phyloP scores from a whole-genome alignment of 2,113 vertebrate species.

The Phalacrocorax carbo region DNA sequence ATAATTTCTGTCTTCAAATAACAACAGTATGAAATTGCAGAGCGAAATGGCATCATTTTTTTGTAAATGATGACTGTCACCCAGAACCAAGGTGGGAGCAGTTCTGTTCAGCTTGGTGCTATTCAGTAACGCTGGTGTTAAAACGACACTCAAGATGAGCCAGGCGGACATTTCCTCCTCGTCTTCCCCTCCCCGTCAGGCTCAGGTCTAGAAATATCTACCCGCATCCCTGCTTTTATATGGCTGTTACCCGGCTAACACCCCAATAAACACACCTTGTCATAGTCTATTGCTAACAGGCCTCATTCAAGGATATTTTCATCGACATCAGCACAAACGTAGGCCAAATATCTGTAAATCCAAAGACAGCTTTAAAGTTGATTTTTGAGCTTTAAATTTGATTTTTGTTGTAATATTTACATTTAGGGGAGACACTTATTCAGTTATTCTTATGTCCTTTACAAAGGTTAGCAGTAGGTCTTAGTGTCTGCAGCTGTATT shows the following conservation, averaged over 20 bases:
- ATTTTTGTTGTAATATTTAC: not conserved
- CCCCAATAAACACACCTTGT: not conserved
- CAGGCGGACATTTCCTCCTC: not conserved
- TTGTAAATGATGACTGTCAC: rapidly evolving
- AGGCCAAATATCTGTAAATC: not conserved
- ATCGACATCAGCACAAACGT: not conserved
- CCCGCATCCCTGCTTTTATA: not conserved
- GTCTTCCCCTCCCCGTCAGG: not conserved
- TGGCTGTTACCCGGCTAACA: not conserved
- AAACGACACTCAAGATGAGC: not conserved
- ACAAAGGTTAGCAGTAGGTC: not conserved
- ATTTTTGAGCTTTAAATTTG: not conserved
- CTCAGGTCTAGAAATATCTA: not conserved
- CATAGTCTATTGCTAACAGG: not conserved
- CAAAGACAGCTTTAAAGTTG: not conserved
- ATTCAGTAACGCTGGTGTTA: not conserved
- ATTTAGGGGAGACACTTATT: not conserved
- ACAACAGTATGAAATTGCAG: not conserved
- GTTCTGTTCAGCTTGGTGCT: not conserved
- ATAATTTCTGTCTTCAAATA: not conserved
- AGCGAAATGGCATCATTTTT: not conserved
- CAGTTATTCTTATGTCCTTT: not conserved
- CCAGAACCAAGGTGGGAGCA: not conserved
- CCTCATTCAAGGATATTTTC: not conserved
- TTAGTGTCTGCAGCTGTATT: not conserved